A percentile compares a stretch with the other conserved stretches of the same genome.
These are phyloP conservation scores for Poicephalus meyeri DNA, from an alignment of 2,113 vertebrate genomes.

Conservation along the genomic window DNA sequence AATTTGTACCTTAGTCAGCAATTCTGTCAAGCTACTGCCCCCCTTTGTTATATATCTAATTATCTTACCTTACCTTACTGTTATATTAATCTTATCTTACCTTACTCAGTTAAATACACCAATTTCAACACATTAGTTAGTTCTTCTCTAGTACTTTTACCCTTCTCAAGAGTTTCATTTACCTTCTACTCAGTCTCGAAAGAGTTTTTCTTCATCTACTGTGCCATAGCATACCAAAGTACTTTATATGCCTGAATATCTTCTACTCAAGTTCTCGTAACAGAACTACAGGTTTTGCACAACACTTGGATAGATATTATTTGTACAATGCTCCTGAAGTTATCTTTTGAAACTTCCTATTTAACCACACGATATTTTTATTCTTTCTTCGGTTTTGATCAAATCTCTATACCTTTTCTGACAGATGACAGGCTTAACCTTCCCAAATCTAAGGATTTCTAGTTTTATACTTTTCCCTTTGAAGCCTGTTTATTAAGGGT, in stretches of 20 bases:
- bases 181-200: neutral
- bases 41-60: neutral
- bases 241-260: neutral
- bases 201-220: neutral
- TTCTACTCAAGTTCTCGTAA: neutral
- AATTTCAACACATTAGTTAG: neutral
- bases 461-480: neutral
- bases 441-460: neutral
- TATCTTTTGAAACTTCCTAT: neutral
- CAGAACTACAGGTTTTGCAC: neutral
- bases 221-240: neutral
- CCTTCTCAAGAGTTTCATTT: neutral
- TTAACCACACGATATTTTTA: neutral
- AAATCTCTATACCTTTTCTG: neutral
- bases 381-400: neutral
- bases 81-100: neutral
- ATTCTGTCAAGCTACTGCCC: neutral
- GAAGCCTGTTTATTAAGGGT: neutral
- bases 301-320: neutral
- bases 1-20: neutral
- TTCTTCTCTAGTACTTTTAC: neutral
- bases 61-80: neutral
- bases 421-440: neutral
- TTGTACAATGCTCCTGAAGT: neutral
- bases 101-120: neutral